phyloP scores from a whole-genome alignment of 2,113 vertebrate species.

The Megaptera novaeangliae region DNA sequence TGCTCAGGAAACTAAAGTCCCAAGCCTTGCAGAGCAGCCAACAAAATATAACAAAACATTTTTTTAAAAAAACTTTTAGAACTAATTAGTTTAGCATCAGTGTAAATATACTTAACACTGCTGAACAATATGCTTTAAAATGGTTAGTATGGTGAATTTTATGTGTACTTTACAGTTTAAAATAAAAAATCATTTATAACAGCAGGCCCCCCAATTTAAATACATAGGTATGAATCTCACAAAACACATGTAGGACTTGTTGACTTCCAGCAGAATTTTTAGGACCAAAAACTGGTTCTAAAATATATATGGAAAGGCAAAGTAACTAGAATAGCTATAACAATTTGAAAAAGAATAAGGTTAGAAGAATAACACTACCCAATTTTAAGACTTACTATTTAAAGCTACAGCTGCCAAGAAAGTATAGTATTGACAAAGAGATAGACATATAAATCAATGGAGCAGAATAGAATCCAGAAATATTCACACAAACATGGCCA shows the following conservation, averaged over 20 bases:
- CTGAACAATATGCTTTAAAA: not conserved
- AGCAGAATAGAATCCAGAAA: not conserved
- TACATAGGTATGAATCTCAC: not conserved
- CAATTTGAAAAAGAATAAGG: not conserved
- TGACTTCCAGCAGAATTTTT: not conserved
- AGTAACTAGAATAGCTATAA: not conserved
- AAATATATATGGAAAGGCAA: not conserved
- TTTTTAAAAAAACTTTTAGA: not conserved
- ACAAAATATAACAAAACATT: not conserved
- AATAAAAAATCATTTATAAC: not conserved
- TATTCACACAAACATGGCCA: not conserved
- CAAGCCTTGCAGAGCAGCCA: not conserved
- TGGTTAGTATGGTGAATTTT: not conserved
- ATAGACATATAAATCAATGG: not conserved
- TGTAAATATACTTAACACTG: not conserved
- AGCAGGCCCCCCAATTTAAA: not conserved
- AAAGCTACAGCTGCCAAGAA: not conserved
- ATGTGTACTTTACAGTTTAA: not conserved
- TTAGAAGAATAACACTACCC: not conserved
- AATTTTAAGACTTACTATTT: not conserved
- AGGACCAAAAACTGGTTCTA: not conserved
- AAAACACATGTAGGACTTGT: not conserved
- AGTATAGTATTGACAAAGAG: not conserved
- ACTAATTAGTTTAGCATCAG: not conserved
- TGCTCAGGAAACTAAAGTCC: not conserved